These are phyloP conservation scores for Cosmorhoe ocellata DNA, from an alignment of 2,888 invertebrate genomes.

Conservation along the genomic window DNA sequence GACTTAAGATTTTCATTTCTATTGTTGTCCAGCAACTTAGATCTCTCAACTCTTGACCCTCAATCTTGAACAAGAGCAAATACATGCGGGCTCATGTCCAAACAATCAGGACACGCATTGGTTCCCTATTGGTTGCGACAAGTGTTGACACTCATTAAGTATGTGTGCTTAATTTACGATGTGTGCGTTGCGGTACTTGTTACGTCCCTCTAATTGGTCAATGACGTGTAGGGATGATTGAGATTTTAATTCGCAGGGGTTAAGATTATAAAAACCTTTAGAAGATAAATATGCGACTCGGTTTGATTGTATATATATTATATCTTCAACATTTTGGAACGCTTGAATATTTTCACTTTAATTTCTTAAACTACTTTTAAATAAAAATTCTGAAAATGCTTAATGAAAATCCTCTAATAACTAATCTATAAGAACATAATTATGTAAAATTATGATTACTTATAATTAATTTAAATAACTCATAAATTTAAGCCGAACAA, in stretches of 20 bases:
- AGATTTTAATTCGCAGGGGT: neutral
- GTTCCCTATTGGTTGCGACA: conserved; percentile 65
- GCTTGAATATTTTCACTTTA: too few species aligned
- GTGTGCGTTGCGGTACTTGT: conserved; percentile 53
- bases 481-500: too few species aligned
- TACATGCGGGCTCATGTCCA: conserved; percentile 58
- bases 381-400: too few species aligned
- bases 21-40: neutral
- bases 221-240: conserved; percentile 38
- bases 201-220: conserved; percentile 65
- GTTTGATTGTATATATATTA: too few species aligned
- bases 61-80: conserved; percentile 55
- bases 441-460: too few species aligned
- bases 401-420: too few species aligned
- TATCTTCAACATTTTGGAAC: too few species aligned
- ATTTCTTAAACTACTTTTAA: too few species aligned
- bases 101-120: conserved; percentile 65
- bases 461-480: too few species aligned
- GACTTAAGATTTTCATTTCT: too few species aligned
- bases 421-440: too few species aligned
- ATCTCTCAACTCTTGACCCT: conserved; percentile 13
- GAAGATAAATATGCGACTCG: neutral
- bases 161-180: conserved; percentile 78
- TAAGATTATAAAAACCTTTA: neutral
- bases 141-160: conserved; percentile 76